Evolutionary conservation across 2,888 invertebrate species (phyloP), one percentile per base, ranked within the genome.

Genomic region (Leucophora obtusa): DNA sequence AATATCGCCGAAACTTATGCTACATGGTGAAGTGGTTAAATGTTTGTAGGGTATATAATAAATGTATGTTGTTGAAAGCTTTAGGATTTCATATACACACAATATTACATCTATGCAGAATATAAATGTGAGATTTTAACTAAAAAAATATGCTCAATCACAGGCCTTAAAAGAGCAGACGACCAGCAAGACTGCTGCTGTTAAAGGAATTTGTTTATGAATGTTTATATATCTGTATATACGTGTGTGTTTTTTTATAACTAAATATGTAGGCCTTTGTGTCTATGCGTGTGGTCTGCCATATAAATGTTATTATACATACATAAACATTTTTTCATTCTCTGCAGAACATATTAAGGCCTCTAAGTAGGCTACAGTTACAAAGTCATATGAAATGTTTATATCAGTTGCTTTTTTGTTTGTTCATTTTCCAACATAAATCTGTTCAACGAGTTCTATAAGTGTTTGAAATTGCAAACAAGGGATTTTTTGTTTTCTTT

Each of bases 391-490:
- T 53, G 38, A 60, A 43, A 63, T 58, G 17, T 43, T 65, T 63
- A 50, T 65, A 15, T 18, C 43, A 51, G 59, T 59, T 24, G 35
- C 17, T 50, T 21, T 24, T 68, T 43, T 38, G 38, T 7, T 53
- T 68, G 38, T 11, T 17, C 38, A 24, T 54, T 24, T 28, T 62
- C 59, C 47, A n/a, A 15, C 58, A 79, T 59, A 83, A 83, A 83
- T 83, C 82, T 83, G 74, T 79, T 33, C 72, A 54, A 59, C 69
- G 58, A 79, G 66, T 85, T 85, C 85, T 86, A 87, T 87, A 86
- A 87, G 87, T 88, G 86, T 85, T 88, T 87, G 85, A 87, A 87
- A 88, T 88, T 85, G 87, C 85, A 86, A 84, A 87, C 88, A 85
- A 84, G 86, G 85, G 88, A 88, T 87, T 88, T 86, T 83, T 82